A percentile compares a stretch with the other conserved stretches of the same genome.
These are phyloP conservation scores for Aporrectodea caliginosa DNA, from an alignment of 1,140 invertebrate genomes.

Conservation along the genomic window DNA sequence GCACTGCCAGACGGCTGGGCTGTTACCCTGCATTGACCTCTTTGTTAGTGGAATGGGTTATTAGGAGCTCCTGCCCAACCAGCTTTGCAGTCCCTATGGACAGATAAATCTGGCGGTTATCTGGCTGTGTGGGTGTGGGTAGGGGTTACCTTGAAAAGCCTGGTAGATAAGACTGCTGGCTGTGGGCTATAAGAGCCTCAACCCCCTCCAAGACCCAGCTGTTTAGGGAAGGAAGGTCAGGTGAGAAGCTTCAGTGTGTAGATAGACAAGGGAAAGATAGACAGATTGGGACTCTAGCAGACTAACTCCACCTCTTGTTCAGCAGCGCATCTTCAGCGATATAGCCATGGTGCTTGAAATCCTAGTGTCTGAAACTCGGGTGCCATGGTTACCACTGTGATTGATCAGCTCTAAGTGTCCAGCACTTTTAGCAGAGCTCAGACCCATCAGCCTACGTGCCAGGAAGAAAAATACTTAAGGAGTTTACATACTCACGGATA, in stretches of 20 bases:
- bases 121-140: background rate
- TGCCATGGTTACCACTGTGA: background rate
- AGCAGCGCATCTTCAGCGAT: too few relatives aligned
- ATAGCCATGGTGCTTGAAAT: background rate
- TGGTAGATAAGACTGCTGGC: background rate
- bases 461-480: too few relatives aligned
- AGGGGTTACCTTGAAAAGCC: background rate
- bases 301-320: background rate
- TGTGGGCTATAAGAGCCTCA: background rate
- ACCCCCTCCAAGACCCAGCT: background rate
- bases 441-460: too few relatives aligned
- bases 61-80: too few relatives aligned
- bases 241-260: background rate
- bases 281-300: too few relatives aligned
- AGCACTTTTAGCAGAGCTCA: too few relatives aligned
- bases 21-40: background rate
- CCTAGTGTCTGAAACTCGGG: background rate
- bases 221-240: slow-evolving; percentile 1
- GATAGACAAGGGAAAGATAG: background rate
- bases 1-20: background rate
- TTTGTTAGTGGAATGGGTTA: background rate
- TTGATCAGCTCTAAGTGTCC: too few relatives aligned
- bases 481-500: too few relatives aligned
- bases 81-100: background rate
- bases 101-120: background rate